Conservation (phyloP, 2,797 vertebrate genomes). For the Anomalospiza imberbis region DNA sequence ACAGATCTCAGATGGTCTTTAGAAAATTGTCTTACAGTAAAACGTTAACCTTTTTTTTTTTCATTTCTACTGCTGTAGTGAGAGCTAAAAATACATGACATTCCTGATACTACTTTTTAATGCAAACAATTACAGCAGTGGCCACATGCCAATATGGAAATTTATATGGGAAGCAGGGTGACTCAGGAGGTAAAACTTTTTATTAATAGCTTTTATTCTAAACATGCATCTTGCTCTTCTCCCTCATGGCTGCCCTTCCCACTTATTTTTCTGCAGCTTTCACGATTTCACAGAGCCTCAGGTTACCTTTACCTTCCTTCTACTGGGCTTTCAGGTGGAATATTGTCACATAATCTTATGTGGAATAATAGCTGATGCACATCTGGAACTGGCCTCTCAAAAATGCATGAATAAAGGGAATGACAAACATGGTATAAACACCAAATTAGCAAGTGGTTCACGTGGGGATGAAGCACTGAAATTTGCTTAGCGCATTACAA, state of each 20-base stretch:
- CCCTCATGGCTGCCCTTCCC: not conserved
- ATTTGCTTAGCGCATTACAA: not conserved
- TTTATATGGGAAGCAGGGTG: not conserved
- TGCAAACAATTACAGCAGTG: not conserved
- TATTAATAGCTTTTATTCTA: conserved; percentile 32
- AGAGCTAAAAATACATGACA: not conserved
- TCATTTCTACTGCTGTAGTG: not conserved
- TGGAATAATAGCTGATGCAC: not conserved
- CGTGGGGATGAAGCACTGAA: not conserved
- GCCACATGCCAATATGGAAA: not conserved
- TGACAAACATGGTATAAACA: not conserved
- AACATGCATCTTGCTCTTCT: not conserved
- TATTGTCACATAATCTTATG: not conserved
- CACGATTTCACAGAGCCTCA: not conserved
- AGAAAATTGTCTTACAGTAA: not conserved
- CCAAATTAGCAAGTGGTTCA: not conserved
- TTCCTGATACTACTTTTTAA: not conserved
- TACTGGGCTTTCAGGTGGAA: accelerated
- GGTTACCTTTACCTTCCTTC: not conserved
- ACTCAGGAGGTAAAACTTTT: not conserved
- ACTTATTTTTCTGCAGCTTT: not conserved
- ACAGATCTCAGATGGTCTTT: not conserved
- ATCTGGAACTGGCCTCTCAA: not conserved
- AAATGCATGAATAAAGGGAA: not conserved
- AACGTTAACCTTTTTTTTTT: not conserved